Conservation (phyloP, 2,797 vertebrate species). For the Schizopygopsis pylzovi region DNA sequence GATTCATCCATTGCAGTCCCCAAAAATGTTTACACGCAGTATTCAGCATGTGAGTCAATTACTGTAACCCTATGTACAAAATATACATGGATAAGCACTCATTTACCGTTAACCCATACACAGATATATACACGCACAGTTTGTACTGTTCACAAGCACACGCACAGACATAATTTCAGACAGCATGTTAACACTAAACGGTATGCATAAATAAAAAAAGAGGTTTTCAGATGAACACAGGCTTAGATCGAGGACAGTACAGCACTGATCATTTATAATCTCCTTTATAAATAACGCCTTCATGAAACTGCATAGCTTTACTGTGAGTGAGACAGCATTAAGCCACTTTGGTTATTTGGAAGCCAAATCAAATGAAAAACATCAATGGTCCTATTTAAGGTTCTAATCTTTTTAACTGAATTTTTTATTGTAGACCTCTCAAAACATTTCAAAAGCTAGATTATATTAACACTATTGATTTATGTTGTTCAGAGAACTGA, state of each 20-base stretch:
- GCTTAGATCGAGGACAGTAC: conserved; percentile 45
- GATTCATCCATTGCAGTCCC: conserved; percentile 23
- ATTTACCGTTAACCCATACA: conserved; percentile 70
- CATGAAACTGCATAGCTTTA: conserved; percentile 57
- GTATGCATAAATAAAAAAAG: conserved; percentile 22
- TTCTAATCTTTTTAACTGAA: background rate
- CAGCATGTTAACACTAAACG: conserved; percentile 41
- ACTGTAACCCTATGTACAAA: conserved; percentile 55
- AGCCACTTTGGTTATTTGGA: conserved; percentile 60
- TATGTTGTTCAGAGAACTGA: background rate
- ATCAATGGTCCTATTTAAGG: background rate
- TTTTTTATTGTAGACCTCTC: background rate
- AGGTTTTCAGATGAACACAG: conserved; percentile 2
- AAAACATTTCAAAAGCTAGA: conserved; percentile 4
- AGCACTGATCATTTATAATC: conserved; percentile 48
- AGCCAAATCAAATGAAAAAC: conserved; percentile 48
- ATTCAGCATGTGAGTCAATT: conserved; percentile 32
- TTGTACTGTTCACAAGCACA: conserved; percentile 44
- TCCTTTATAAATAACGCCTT: conserved; percentile 49
- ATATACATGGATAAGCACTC: conserved; percentile 58
- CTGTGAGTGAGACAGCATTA: conserved; percentile 56
- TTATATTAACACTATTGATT: background rate
- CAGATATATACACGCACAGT: conserved; percentile 54
- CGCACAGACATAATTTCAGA: conserved; percentile 51
- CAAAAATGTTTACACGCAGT: background rate